Evolutionary conservation across 2,113 vertebrate genomes (phyloP).

Genomic region (Hyaena hyaena): DNA sequence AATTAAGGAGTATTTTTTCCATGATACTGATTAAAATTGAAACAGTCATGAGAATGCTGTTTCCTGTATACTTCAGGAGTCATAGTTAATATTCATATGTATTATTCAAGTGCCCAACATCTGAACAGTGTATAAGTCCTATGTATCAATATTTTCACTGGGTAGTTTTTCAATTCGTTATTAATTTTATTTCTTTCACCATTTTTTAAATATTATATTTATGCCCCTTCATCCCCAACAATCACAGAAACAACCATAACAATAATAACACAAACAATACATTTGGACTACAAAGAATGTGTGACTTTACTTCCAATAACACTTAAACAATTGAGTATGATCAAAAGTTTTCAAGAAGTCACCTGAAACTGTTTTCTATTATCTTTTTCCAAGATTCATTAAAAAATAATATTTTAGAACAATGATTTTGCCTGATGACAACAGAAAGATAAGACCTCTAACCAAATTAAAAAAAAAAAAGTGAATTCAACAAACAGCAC

Average conservation of each 20-base stretch:
- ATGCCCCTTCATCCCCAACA: neutral
- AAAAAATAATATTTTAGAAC: neutral
- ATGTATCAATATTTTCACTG: neutral
- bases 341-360: neutral
- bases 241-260: neutral
- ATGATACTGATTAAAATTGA: constrained; percentile 16
- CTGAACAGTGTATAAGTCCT: neutral
- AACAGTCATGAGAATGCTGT: neutral
- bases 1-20: neutral
- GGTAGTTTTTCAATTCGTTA: neutral
- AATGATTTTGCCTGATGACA: neutral
- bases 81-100: neutral
- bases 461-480: neutral
- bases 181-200: neutral
- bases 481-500: neutral
- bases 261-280: neutral
- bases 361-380: neutral
- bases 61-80: neutral
- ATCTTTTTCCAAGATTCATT: neutral
- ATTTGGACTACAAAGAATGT: neutral
- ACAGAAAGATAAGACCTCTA: neutral
- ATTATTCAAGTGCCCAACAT: neutral
- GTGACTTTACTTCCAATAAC: neutral
- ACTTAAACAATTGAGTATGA: neutral
- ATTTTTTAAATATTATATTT: neutral